phyloP scores from a whole-genome alignment of 37 sponge, comb jelly and placozoan genomes.

The Beroe ovata region DNA sequence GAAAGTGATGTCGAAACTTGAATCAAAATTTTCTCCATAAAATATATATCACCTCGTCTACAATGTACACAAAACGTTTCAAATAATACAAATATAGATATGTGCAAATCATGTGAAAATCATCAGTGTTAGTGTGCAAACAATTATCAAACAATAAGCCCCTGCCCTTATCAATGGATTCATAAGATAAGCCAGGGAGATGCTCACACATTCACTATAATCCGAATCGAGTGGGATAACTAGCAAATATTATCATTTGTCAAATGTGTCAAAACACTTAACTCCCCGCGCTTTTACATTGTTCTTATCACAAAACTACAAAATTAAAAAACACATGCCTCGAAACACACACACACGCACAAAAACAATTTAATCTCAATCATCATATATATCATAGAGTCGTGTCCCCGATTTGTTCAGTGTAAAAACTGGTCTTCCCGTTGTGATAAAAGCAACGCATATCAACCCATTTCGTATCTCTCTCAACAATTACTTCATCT shows the following conservation, averaged over 20 bases:
- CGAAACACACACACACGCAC: neutral
- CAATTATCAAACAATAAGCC: no score
- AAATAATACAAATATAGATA: constrained; percentile 63
- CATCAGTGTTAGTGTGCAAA: neutral
- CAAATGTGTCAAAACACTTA: no score
- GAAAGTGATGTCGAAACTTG: no score
- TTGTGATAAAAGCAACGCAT: neutral
- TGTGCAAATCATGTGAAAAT: no score
- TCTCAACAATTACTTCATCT: neutral
- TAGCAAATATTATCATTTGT: no score
- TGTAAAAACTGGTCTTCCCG: constrained; percentile 20
- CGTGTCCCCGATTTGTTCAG: constrained; percentile 34
- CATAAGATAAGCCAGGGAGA: neutral
- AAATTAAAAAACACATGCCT: constrained; percentile 40
- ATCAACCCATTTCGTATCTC: neutral
- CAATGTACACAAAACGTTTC: constrained; percentile 53
- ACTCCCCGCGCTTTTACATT: neutral
- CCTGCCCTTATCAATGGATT: no score
- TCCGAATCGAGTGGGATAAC: no score
- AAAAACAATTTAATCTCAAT: neutral
- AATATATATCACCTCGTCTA: no score
- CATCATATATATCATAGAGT: neutral
- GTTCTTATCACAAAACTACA: constrained; percentile 45
- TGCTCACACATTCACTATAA: no score
- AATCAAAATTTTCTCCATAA: no score